Base-by-base conservation (phyloP, 2,888 invertebrate species). In the Hypolimnas misippus region DNA sequence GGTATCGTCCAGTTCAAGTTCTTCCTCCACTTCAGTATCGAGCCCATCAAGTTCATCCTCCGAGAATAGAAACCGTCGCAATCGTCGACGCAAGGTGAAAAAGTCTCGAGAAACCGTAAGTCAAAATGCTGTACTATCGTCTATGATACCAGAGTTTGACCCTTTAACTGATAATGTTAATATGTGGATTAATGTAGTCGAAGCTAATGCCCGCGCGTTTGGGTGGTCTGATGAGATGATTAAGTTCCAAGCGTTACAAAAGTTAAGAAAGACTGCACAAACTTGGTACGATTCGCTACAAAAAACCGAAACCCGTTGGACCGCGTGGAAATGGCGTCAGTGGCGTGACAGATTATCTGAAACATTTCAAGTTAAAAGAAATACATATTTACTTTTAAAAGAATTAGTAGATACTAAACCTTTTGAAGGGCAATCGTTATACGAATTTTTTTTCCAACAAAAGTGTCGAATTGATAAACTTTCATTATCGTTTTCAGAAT, bases 251-350 rank as follows among this genome's bases (percentile, higher is more conserved):
- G 70, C 68, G 0, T 57, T 71, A 6, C 71, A 71, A 67, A 74
- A 72, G 57, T 66, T 72, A 14, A 63, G 68, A 2, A 70, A 66
- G 44, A 68, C 71, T 1, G 69, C 72, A 1, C 70, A 73, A 67
- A 71, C 71, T 0, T 74, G 72, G 16, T 51, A 14, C 3, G 51
- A 51, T 31, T 51, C 51, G 1, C 29, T 31, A n/a, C 51, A 51
- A 51, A 51, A 51, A 31, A 31, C 25, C 14, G 31, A 51, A 16
- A 31, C 31, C 3, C 25, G 12, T 6, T 71, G 73, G 72, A 71
- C 73, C 17, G 50, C 66, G 12, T 73, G 73, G 73, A 62, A 61
- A 25, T 73, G 72, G 74, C 69, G 58, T 40, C 53, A 71, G 5
- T 74, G 74, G 74, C 71, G 74, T 1, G 50, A 65, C 51, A 67